Evolutionary conservation across 1,140 invertebrate genomes (phyloP), one percentile per base, ranked within the genome.

Genomic region (Cecropterus lyciades): DNA sequence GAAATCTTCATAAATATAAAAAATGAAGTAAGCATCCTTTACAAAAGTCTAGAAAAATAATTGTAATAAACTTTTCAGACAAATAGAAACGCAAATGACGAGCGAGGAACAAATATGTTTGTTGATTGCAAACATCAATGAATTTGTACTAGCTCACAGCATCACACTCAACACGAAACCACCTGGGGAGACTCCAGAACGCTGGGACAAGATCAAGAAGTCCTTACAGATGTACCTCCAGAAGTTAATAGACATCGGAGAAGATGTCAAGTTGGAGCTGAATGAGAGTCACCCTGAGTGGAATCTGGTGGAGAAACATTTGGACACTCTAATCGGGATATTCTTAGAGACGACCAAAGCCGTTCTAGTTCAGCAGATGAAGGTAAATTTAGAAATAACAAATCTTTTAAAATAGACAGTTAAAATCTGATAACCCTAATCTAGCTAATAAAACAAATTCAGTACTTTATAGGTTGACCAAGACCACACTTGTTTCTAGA

Each of bases 141-240:
- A 93, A 64, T 93, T 93, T 59, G 90, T 93, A 2, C 69, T 93
- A 51, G 85, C 92, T 17, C 92, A 93, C 57, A 93, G 92, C 72
- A 93, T 93, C 42, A 92, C 92, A 0, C 60, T 93, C n/a, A 93
- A 92, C 64, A 92, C 92, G 0, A 92, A 92, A 55, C 92, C 92
- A 3, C 92, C 92, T 0, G 91, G 91, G 4, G 92, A 93, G 65
- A 90, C 87, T 0, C 91, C 92, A 0, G 92, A 93, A 15, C 70
- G 92, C 64, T 93, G 92, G 92, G 87, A 93, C 75, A 93, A 88
- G 73, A 92, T 92, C n/a, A 92, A 92, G 68, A 78, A 83, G 15
- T 90, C 92, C 0, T 65, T 93, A n/a, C 87, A 93, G 53, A 57
- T 86, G 57, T 92, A 93, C 56, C 72, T 92, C 6, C 89, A 92